A percentile compares a stretch with the other conserved stretches of the same genome.
Evolutionary conservation across 92 coral and sea anemone genomes (phyloP).

Genomic region (Siderastrea radians): DNA sequence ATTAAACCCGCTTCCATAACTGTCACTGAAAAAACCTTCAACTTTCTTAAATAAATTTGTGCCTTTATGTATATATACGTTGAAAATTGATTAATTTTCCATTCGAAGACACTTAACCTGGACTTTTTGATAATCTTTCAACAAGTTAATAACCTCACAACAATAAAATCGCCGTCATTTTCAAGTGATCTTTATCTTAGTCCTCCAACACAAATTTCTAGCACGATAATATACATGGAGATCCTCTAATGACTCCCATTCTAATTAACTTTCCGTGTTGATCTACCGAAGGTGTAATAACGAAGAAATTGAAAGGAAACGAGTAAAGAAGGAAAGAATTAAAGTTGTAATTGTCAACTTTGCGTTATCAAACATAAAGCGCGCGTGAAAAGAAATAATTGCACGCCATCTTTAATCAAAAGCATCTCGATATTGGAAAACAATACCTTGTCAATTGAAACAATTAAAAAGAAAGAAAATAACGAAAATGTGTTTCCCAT

Average conservation of each 20-base stretch:
- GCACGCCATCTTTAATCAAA: neutral
- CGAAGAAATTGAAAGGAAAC: slow-evolving; percentile 3
- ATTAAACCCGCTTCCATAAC: neutral
- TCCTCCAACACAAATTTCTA: neutral
- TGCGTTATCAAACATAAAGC: neutral
- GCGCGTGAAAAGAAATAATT: neutral
- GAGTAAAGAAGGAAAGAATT: slow-evolving; percentile 26
- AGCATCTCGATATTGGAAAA: neutral
- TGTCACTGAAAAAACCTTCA: neutral
- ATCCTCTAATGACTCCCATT: slow-evolving; percentile 13
- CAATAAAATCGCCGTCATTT: neutral
- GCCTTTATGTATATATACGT: no score
- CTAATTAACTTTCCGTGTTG: slow-evolving; percentile 31
- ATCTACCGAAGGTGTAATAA: slow-evolving; percentile 28
- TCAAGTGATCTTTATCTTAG: slow-evolving; percentile 17
- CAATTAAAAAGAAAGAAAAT: neutral
- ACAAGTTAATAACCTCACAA: neutral
- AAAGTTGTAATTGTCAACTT: slow-evolving; percentile 13
- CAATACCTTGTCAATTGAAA: neutral
- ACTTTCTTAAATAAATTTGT: neutral
- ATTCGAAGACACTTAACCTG: slow-evolving; percentile 6
- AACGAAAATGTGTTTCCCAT: neutral
- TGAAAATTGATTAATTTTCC: neutral
- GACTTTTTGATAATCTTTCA: slow-evolving; percentile 2
- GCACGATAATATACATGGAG: slow-evolving; percentile 18